A percentile compares a stretch with the other conserved stretches of the same genome.
phyloP scores from a whole-genome alignment of 2,888 invertebrate genomes.

The Lasioglossum calceatum region DNA sequence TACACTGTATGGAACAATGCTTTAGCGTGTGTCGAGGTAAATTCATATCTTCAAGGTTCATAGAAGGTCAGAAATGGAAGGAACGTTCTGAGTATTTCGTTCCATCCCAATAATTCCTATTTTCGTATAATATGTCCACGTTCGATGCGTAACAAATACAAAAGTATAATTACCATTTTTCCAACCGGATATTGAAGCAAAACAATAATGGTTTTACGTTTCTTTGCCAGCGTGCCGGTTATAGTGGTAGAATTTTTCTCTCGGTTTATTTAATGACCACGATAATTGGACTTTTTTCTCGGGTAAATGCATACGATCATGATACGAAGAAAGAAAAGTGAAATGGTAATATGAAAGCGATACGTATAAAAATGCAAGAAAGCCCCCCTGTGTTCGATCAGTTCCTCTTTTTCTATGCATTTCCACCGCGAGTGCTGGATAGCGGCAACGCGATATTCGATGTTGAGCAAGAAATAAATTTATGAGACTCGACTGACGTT shows the following conservation, averaged over 20 bases:
- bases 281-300: not conserved
- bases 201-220: not conserved
- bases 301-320: not conserved
- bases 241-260: not conserved
- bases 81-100: no score
- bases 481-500: constrained; percentile 41
- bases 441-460: constrained; percentile 1
- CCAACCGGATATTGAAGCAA: not conserved
- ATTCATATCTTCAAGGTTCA: not conserved
- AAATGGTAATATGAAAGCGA: not conserved
- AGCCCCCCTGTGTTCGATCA: not conserved
- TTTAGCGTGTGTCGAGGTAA: no score
- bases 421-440: not conserved
- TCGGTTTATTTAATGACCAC: not conserved
- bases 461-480: constrained; percentile 42
- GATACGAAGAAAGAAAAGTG: not conserved
- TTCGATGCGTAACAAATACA: not conserved
- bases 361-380: constrained; percentile 5
- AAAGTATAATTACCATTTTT: not conserved
- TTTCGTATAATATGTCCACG: not conserved
- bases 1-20: no score
- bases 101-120: not conserved
- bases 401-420: constrained; percentile 7
- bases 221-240: not conserved
- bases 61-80: no score